Percentiles rank a stretch among this genome's conserved stretches.
phyloP scores from a whole-genome alignment of 2,113 vertebrate genomes.

The Ciconia boyciana region DNA sequence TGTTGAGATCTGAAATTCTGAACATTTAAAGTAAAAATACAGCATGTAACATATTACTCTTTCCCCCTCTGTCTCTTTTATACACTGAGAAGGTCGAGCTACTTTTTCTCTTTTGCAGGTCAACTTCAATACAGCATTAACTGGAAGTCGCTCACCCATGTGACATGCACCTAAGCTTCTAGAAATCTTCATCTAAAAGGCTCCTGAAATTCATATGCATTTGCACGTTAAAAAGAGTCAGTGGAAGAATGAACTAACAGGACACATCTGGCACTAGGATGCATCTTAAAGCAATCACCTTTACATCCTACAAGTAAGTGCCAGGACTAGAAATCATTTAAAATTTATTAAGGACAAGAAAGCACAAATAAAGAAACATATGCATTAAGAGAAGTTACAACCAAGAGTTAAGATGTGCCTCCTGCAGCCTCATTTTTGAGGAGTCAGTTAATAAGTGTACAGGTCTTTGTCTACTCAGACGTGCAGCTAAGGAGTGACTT shows the following conservation, averaged over 20 bases:
- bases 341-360: constrained; percentile 46
- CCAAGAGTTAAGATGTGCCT: constrained; percentile 9
- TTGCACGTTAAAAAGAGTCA: background rate
- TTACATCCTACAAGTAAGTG: constrained; percentile 10
- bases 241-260: background rate
- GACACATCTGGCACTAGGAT: constrained; percentile 2
- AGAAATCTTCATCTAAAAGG: constrained; percentile 62
- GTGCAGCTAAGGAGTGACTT: constrained; percentile 65
- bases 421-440: constrained; percentile 29
- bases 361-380: constrained; percentile 4
- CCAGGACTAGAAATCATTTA: constrained; percentile 12
- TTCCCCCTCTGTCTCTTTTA: background rate
- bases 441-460: constrained; percentile 70
- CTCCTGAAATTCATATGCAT: constrained; percentile 53
- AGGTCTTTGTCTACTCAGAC: constrained; percentile 65
- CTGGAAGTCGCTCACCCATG: constrained; percentile 46
- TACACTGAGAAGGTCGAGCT: background rate
- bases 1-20: background rate
- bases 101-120: constrained; percentile 61
- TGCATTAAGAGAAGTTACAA: constrained; percentile 6
- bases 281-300: constrained; percentile 9
- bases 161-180: constrained; percentile 74
- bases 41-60: background rate
- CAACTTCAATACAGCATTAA: constrained; percentile 52
- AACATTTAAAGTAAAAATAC: background rate